phyloP scores from a whole-genome alignment of 2,888 invertebrate species.

The Netelia melanura region DNA sequence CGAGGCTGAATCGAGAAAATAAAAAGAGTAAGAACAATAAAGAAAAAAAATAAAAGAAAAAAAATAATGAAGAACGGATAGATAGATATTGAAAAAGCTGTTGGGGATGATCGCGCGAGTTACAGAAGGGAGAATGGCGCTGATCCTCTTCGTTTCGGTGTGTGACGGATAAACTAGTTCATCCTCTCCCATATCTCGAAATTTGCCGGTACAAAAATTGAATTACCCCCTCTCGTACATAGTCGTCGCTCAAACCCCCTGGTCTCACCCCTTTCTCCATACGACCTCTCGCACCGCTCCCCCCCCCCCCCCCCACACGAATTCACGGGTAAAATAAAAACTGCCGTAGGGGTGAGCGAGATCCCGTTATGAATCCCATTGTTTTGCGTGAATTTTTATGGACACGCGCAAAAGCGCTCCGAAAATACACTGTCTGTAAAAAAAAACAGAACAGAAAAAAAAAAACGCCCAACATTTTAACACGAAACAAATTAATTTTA shows the following conservation, averaged over 20 bases:
- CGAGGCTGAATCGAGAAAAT: constrained; percentile 26
- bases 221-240: background rate
- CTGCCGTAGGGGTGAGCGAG: too few species aligned
- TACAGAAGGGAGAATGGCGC: constrained; percentile 8
- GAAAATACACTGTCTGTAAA: too few species aligned
- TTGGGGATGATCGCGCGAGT: constrained; percentile 6
- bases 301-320: too few species aligned
- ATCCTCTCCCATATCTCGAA: background rate
- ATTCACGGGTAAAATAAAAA: too few species aligned
- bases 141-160: constrained; percentile 26
- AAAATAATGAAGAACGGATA: constrained; percentile 46
- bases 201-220: constrained; percentile 8
- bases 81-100: constrained; percentile 29
- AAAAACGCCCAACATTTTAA: too few species aligned
- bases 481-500: too few species aligned
- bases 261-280: too few species aligned
- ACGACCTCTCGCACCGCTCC: too few species aligned
- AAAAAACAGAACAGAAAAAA: too few species aligned
- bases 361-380: too few species aligned
- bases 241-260: background rate
- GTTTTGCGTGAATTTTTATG: too few species aligned
- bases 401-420: too few species aligned
- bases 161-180: constrained; percentile 26
- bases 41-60: constrained; percentile 6
- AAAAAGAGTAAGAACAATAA: constrained; percentile 14